phyloP scores from a whole-genome alignment of 2,888 invertebrate species.

The Hyposoter didymator region DNA sequence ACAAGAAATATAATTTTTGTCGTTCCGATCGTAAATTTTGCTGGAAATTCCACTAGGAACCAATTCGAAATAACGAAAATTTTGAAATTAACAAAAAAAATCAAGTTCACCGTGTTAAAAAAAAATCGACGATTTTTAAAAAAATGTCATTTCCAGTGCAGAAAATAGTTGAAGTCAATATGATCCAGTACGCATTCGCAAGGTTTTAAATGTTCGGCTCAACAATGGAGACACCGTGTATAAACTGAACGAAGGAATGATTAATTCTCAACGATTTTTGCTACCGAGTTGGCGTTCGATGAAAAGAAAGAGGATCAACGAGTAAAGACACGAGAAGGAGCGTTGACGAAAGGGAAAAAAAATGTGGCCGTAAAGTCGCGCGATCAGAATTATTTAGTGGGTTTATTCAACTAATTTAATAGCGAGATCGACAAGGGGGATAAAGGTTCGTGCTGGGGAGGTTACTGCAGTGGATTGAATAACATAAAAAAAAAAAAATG shows the following conservation, averaged over 20 bases:
- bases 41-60: no score
- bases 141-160: no score
- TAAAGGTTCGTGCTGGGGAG: slow-evolving; percentile 38
- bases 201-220: background rate
- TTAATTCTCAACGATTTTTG: slow-evolving; percentile 20
- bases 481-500: slow-evolving; percentile 14
- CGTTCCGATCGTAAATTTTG: no score
- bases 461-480: slow-evolving; percentile 49
- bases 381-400: slow-evolving; percentile 73
- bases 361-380: slow-evolving; percentile 32
- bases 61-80: no score
- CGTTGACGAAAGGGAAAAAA: background rate
- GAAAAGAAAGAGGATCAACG: background rate
- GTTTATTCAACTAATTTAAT: slow-evolving; percentile 75
- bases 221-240: background rate
- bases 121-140: no score
- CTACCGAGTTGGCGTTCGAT: slow-evolving; percentile 3
- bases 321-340: background rate
- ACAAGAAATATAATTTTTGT: no score
- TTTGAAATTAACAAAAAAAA: no score
- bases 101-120: no score
- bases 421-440: slow-evolving; percentile 56
- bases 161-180: no score
- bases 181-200: no score
- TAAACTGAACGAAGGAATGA: background rate